Conservation (phyloP, 2,797 vertebrate genomes). For the Dromococcyx pavoninus region DNA sequence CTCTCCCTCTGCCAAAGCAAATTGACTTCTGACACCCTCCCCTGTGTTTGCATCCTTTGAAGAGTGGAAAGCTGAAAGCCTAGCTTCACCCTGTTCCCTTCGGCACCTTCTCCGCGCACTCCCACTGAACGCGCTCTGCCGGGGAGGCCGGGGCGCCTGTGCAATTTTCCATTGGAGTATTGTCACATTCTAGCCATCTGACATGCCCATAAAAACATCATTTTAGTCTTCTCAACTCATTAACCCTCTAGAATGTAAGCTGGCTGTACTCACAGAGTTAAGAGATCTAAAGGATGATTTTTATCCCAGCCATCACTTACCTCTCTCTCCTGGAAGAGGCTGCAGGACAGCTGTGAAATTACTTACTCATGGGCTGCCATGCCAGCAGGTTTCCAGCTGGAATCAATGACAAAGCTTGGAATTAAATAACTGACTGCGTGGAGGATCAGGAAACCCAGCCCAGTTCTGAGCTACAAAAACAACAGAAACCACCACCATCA, state of each 20-base stretch:
- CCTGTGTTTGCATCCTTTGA: slow-evolving; percentile 35
- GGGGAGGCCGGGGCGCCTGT: background rate
- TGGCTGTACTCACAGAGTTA: background rate
- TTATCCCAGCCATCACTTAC: background rate
- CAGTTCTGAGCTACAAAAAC: background rate
- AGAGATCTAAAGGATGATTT: background rate
- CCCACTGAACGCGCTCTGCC: background rate
- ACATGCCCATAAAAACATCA: background rate
- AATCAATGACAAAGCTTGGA: background rate
- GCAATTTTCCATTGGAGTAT: background rate
- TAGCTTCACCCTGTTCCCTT: background rate
- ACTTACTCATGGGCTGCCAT: background rate
- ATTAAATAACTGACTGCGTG: background rate
- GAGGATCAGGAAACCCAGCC: background rate
- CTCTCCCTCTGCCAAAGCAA: slow-evolving; percentile 39
- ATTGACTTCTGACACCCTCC: slow-evolving; percentile 52
- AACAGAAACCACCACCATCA: background rate
- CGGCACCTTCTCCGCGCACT: background rate
- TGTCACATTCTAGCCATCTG: background rate
- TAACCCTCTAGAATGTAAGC: background rate
- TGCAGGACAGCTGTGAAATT: background rate
- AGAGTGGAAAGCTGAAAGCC: slow-evolving; percentile 15
- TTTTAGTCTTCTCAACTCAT: background rate
- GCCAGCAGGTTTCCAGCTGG: background rate
- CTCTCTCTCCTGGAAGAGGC: background rate